Evolutionary conservation across 2,797 vertebrate species (phyloP).

Genomic region (Vultur gryphus): DNA sequence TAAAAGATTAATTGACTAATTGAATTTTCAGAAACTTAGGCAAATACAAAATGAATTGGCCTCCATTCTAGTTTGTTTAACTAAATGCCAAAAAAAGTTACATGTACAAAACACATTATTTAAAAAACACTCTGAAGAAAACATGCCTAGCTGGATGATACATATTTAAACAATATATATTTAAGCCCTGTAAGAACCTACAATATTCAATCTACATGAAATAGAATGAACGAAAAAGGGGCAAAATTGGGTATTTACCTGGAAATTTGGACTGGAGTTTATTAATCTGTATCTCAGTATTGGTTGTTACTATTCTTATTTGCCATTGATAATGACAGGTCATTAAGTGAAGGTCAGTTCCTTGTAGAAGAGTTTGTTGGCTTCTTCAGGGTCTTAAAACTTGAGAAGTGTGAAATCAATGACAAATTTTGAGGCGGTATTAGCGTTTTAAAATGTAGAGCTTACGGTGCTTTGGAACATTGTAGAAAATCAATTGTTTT

Average conservation of each 20-base stretch:
- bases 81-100: neutral
- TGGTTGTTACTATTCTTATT: neutral
- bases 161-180: neutral
- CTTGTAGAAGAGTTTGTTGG: neutral
- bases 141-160: neutral
- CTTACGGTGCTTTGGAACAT: neutral
- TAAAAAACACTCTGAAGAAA: neutral
- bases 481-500: neutral
- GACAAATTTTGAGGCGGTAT: neutral
- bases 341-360: neutral
- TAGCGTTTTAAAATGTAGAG: neutral
- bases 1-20: neutral
- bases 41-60: neutral
- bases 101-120: neutral
- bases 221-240: neutral
- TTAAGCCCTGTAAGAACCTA: neutral
- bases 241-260: neutral
- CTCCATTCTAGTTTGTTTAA: neutral
- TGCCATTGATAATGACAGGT: neutral
- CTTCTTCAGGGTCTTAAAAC: neutral
- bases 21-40: neutral
- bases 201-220: neutral
- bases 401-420: neutral
- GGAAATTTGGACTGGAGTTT: neutral
- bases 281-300: neutral